A percentile compares a stretch with the other conserved stretches of the same genome.
Conservation (phyloP, 92 coral and sea anemone genomes). For the Bergia sp. region DNA sequence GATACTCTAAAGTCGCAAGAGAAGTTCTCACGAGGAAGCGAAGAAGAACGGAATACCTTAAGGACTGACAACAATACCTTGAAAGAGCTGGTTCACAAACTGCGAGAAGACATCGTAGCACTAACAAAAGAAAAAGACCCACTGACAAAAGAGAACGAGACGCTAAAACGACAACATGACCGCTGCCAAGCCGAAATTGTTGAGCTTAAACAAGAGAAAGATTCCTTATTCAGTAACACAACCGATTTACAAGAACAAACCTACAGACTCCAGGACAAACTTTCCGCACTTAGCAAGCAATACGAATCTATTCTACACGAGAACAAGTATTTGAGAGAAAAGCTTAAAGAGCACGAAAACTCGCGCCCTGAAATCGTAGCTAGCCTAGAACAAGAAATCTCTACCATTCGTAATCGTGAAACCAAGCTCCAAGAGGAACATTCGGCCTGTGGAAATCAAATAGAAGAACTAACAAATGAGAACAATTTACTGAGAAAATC, state of each 20-base stretch:
- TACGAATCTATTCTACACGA: slow-evolving; percentile 5
- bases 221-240: slow-evolving; percentile 11
- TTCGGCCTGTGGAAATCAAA: background rate
- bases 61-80: slow-evolving; percentile 1
- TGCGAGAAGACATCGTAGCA: slow-evolving; percentile 1
- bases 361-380: slow-evolving; percentile 32
- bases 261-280: slow-evolving; percentile 27
- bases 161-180: slow-evolving; percentile 56
- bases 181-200: slow-evolving; percentile 47
- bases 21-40: background rate
- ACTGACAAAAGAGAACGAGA: slow-evolving; percentile 62
- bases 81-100: slow-evolving; percentile 7
- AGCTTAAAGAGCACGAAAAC: slow-evolving; percentile 12
- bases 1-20: slow-evolving; percentile 6
- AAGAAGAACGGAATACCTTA: slow-evolving; percentile 10
- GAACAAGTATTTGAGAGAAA: slow-evolving; percentile 6
- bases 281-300: slow-evolving; percentile 20
- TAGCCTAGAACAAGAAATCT: slow-evolving; percentile 37
- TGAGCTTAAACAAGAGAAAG: slow-evolving; percentile 37
- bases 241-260: slow-evolving; percentile 39
- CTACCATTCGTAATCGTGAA: slow-evolving; percentile 34
- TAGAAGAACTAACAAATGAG: background rate
- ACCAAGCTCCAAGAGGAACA: slow-evolving; percentile 23
- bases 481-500: background rate
- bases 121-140: slow-evolving; percentile 10